Evolutionary conservation across 2,113 vertebrate species (phyloP), one percentile per base, ranked within the genome.

Genomic region (Zapus hudsonius): DNA sequence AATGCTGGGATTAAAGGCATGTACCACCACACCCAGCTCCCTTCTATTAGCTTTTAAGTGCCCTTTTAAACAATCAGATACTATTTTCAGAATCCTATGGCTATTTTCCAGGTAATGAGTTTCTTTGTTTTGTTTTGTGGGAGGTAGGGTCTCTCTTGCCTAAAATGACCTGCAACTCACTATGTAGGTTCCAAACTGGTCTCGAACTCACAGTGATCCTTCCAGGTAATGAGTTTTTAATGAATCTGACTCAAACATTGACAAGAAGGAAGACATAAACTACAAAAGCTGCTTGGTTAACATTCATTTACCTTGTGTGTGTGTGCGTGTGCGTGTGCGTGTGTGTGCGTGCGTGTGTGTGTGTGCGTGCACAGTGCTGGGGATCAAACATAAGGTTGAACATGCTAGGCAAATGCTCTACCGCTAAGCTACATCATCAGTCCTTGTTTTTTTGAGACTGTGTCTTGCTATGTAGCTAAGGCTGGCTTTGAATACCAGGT

Each of bases 31-130:
- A 15, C 52, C 52, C 16, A 12, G 52, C 52, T n/a, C n/a, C 82
- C n/a, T 96, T 55, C 80, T 64, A 67, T 61, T 8, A 91, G 72
- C 29, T 90, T 90, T 25, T 84, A 61, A 90, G 36, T 85, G 23
- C 29, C 69, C 85, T 92, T 84, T 70, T 55, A 81, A 76, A 85
- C 44, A 66, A 55, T 79, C 42, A 95, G 75, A 22, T 82, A 47
- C 36, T 87, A 67, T 75, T 90, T 87, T 95, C 86, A 84, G 74
- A 96, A 94, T 81, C 81, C 44, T 27, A 87, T 92, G 70, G 20
- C 33, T 87, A 17, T 42, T 47, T 93, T 42, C 75, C 27, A 86
- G 66, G 69, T 47, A 92, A 22, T 70, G 7, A 90, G 42, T 61
- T 85, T 94, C 36, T 52, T 52, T 52, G 12, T 15, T 52, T 52